phyloP scores from a whole-genome alignment of 2,113 vertebrate genomes.

The Psilopogon haemacephalus region DNA sequence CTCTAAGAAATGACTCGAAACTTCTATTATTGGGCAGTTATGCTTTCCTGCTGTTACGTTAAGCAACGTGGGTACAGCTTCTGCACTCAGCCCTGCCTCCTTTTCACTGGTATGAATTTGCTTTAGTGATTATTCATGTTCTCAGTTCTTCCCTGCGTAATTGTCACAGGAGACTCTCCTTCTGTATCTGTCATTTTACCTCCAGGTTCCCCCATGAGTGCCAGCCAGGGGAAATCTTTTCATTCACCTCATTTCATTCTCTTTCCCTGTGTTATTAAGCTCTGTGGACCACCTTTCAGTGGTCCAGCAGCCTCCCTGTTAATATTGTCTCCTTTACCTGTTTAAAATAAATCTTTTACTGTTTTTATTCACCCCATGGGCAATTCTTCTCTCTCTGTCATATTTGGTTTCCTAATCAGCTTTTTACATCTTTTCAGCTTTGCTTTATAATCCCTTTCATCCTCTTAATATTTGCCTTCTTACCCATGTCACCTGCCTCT shows the following conservation, averaged over 20 bases:
- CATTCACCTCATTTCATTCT: background rate
- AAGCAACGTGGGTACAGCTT: background rate
- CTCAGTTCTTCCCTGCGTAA: background rate
- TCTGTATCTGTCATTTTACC: background rate
- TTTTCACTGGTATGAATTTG: background rate
- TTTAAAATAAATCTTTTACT: slow-evolving; percentile 33
- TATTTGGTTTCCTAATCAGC: slow-evolving; percentile 61
- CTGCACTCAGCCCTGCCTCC: background rate
- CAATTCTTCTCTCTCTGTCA: slow-evolving; percentile 22
- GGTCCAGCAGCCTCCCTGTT: background rate
- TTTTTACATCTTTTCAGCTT: slow-evolving; percentile 56
- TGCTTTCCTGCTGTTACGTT: background rate
- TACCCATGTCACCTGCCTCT: slow-evolving; percentile 17
- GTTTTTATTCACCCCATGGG: slow-evolving; percentile 30
- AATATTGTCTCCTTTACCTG: slow-evolving; percentile 11
- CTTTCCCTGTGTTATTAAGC: background rate
- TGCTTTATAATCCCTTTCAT: slow-evolving; percentile 58
- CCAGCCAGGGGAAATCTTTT: background rate
- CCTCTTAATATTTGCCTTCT: slow-evolving; percentile 48
- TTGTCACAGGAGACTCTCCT: background rate
- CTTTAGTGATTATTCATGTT: background rate
- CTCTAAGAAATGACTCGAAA: background rate
- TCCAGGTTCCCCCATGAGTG: background rate
- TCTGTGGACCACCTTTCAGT: background rate
- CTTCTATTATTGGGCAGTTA: background rate